phyloP scores from a whole-genome alignment of 2,797 vertebrate species.

The Paguma larvata region DNA sequence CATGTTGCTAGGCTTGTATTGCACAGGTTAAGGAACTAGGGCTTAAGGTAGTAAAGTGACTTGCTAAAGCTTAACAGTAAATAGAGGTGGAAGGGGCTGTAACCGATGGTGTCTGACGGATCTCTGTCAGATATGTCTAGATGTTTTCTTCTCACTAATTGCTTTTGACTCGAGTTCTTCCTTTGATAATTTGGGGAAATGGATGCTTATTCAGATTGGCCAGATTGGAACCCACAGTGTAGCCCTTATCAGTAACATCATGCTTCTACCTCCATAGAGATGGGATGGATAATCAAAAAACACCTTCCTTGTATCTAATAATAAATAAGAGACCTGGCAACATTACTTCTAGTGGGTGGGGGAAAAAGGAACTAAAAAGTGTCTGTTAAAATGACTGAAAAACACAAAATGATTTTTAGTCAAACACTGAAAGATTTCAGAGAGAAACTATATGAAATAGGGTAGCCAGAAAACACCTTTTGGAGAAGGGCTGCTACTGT shows the following conservation, averaged over 20 bases:
- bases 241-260: neutral
- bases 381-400: neutral
- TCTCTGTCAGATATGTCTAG: neutral
- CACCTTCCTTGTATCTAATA: neutral
- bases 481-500: neutral
- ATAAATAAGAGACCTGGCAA: neutral
- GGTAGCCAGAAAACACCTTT: neutral
- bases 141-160: neutral
- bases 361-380: neutral
- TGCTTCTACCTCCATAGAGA: too few relatives aligned
- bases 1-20: neutral
- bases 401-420: slow-evolving; percentile 10
- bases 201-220: neutral
- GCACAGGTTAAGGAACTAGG: neutral
- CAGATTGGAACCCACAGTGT: neutral
- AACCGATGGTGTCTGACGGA: neutral
- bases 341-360: neutral
- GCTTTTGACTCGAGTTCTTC: neutral
- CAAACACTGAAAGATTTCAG: neutral
- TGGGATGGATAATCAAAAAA: neutral
- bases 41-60: neutral
- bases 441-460: neutral
- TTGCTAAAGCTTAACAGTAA: neutral
- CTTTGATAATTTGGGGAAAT: neutral
- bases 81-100: neutral